phyloP scores from a whole-genome alignment of 2,888 invertebrate genomes.

The Parelbella ahira region DNA sequence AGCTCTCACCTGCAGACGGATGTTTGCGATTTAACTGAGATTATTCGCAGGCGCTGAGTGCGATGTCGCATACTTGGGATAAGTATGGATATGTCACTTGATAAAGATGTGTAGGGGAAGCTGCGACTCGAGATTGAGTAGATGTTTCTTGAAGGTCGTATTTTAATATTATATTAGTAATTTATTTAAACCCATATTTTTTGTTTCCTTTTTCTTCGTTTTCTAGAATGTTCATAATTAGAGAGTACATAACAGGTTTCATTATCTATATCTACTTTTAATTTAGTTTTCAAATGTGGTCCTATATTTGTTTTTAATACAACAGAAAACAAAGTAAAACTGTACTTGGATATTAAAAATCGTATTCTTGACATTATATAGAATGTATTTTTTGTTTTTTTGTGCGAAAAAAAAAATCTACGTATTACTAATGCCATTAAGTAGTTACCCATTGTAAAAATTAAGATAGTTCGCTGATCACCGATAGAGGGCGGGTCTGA shows the following conservation, averaged over 20 bases:
- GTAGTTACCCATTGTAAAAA: constrained; percentile 11
- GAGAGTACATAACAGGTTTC: too few relatives aligned
- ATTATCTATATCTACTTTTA: too few relatives aligned
- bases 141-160: constrained; percentile 7
- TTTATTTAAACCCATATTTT: not conserved
- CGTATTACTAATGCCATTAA: not conserved
- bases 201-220: too few relatives aligned
- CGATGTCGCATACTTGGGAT: constrained; percentile 28
- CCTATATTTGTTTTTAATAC: too few relatives aligned
- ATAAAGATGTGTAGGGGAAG: constrained; percentile 21
- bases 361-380: too few relatives aligned
- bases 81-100: constrained; percentile 20
- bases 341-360: too few relatives aligned
- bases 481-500: constrained; percentile 66
- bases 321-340: too few relatives aligned
- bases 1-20: constrained; percentile 69
- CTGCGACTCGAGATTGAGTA: constrained; percentile 20
- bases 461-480: constrained; percentile 60
- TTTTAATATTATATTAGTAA: constrained; percentile 7
- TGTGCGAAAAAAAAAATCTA: not conserved
- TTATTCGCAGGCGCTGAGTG: constrained; percentile 49
- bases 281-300: too few relatives aligned
- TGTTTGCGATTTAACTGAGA: constrained; percentile 70
- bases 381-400: too few relatives aligned
- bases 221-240: too few relatives aligned